Evolutionary conservation across 2,113 vertebrate species (phyloP).

Genomic region (Panthera leo): DNA sequence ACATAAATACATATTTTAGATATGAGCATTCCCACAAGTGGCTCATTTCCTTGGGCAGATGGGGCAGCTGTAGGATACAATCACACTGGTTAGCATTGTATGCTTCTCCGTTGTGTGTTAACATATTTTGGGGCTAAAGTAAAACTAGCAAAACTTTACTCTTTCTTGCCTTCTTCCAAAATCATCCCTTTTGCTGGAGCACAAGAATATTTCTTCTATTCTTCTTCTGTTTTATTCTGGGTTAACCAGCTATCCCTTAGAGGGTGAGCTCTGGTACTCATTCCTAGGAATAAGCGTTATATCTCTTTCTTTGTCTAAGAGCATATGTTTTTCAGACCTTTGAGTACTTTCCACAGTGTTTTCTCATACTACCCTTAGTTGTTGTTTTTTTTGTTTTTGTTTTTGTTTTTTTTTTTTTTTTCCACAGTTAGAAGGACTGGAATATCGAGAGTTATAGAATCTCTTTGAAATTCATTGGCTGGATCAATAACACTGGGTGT

Average conservation of each 20-base stretch:
- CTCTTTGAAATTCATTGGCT: not conserved
- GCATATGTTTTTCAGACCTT: not conserved
- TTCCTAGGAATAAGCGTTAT: not conserved
- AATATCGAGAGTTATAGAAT: not conserved
- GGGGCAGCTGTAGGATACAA: fast-evolving
- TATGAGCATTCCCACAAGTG: not conserved
- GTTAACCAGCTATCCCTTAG: not conserved
- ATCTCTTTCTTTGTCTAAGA: not conserved
- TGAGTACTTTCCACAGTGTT: not conserved
- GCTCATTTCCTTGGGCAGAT: not conserved
- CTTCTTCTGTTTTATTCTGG: not conserved
- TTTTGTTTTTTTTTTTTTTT: not conserved
- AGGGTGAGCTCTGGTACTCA: not conserved
- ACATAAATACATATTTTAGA: not conserved
- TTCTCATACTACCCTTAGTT: not conserved
- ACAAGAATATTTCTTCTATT: not conserved
- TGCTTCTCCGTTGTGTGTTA: not conserved
- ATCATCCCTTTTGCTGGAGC: not conserved
- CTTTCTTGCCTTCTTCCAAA: not conserved
- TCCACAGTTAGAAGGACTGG: not conserved
- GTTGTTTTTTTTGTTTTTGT: too few relatives aligned
- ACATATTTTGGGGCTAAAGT: not conserved
- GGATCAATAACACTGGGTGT: not conserved
- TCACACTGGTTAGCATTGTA: not conserved
- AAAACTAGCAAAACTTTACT: not conserved